These are phyloP conservation scores for Stictonetta naevosa DNA, from an alignment of 2,113 vertebrate genomes.

Conservation along the genomic window DNA sequence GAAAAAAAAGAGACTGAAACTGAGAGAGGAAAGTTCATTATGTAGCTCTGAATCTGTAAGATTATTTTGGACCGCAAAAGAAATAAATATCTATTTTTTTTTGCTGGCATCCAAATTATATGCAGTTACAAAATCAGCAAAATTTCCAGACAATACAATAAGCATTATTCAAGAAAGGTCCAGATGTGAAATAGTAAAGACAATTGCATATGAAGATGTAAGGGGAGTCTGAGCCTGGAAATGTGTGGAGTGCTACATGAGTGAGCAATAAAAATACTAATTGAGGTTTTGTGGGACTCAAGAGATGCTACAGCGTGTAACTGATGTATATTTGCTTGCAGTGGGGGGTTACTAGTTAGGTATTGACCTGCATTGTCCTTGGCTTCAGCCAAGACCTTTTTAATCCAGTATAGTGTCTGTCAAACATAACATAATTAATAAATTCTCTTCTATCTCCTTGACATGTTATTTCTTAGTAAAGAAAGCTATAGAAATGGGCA, in stretches of 20 bases:
- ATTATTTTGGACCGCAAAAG: neutral
- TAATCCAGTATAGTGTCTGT: neutral
- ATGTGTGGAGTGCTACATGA: neutral
- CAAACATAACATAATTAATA: neutral
- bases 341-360: neutral
- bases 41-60: neutral
- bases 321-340: neutral
- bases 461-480: slow-evolving; percentile 25
- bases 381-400: neutral
- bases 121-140: neutral
- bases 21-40: neutral
- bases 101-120: neutral
- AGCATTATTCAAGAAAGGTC: neutral
- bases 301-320: neutral
- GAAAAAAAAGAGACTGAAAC: neutral
- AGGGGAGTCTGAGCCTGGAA: neutral
- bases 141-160: neutral
- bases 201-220: neutral
- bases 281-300: too few species aligned
- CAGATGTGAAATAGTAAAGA: neutral
- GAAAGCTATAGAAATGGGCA: neutral
- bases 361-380: neutral
- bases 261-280: neutral
- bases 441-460: slow-evolving; percentile 24
- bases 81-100: neutral